Evolutionary conservation across 1,140 invertebrate species (phyloP), one percentile per base, ranked within the genome.

Genomic region (Magallana ariakensis): DNA sequence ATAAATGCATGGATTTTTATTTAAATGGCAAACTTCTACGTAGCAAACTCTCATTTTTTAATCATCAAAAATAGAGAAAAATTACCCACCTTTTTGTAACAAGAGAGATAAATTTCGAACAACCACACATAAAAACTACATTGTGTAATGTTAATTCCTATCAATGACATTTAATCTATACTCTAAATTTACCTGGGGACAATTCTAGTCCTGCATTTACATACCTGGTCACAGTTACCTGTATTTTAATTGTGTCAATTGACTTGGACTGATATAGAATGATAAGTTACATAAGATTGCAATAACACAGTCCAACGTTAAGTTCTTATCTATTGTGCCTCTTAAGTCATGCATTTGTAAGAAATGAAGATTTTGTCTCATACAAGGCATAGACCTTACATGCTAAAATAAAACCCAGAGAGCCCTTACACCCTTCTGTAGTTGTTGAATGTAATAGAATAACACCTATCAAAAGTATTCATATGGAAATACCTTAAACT

Each of bases 271-370:
- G 19, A 4, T 75, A 60, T 26, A 75, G 9, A 75, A 19, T 75
- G 66, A 33, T 33, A 33, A 26, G 22, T 75, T 75, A 75, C 33
- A 26, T 75, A 75, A 75, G 19, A 26, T 75, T 75, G 66, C 66
- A 33, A 75, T 75, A 26, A 75, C 66, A 75, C 33, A 33, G 66
- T 10, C 19, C 66, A 26, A 75, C 10, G 33, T 9, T 4, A 75
- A 75, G 10, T 13, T 75, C 22, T 75, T 75, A 26, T 75, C 66
- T 22, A 75, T 26, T 11, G 66, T 75, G 66, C 13, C 22, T 26
- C 5, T 46, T 2, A 46, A 46, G 66, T 75, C 66, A 19, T 62
- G 16, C 15, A n/a, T 19, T 19, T 62, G 16, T 15, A 9, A 7
- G 19, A n/a, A 8, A 16, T 16, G 7, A 19, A 16, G 19, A 19